Evolutionary conservation across 2,888 invertebrate genomes (phyloP).

Genomic region (Lypha dubia): DNA sequence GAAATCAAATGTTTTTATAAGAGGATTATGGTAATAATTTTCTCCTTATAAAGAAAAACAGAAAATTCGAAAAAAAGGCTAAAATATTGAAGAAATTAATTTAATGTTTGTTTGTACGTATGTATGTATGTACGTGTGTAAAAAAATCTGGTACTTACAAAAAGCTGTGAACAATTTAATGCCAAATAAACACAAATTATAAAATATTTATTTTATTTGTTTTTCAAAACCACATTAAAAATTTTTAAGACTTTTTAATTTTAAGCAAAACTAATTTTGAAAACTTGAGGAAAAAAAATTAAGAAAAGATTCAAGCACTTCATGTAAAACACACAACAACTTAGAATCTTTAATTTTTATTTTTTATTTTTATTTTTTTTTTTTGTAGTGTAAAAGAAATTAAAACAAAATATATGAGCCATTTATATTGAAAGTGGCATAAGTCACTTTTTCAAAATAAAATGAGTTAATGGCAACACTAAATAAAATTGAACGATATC

Average conservation of each 20-base stretch:
- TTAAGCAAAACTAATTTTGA: neutral
- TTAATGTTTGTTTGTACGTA: no score
- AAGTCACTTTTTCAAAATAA: no score
- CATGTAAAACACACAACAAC: no score
- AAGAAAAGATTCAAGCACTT: no score
- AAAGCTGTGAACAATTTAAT: neutral
- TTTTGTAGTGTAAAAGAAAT: no score
- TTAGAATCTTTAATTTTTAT: neutral
- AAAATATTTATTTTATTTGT: neutral
- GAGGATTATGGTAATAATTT: constrained; percentile 57
- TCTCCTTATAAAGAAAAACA: neutral
- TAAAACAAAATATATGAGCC: no score
- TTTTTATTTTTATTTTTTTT: no score
- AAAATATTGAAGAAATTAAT: neutral
- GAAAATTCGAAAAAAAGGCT: neutral
- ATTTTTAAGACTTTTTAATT: neutral
- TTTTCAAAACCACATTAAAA: constrained; percentile 2
- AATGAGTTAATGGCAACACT: no score
- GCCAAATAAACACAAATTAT: neutral
- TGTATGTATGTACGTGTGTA: no score
- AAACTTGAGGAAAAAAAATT: no score
- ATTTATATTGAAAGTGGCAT: no score
- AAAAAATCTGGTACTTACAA: constrained; percentile 34
- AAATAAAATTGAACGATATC: no score
- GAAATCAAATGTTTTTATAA: constrained; percentile 50